Conservation (phyloP, 2,113 vertebrate species). For the Macaca fascicularis region T2T-MFA8v1.1 NC_088386.1:94464501-94465000, state of each 20-base stretch:
- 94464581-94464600: neutral
- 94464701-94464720: neutral
- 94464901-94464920: neutral
- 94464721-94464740: neutral
- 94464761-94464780: neutral
- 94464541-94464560: neutral
- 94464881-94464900: neutral
- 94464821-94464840: no score
- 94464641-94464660: neutral
- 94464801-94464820: neutral
- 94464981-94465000: neutral
- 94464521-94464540: neutral
- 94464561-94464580: neutral
- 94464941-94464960: neutral
- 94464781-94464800: neutral
- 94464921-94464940: neutral
- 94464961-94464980: neutral
- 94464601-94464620: neutral
- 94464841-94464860: neutral
- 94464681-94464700: neutral
- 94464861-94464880: neutral
- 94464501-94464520: neutral
- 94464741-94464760: neutral
- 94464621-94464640: neutral
- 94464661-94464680: neutral